A percentile compares a stretch with the other conserved stretches of the same genome.
phyloP scores from a whole-genome alignment of 1,140 invertebrate genomes.

The Andrena cerasifolii region DNA sequence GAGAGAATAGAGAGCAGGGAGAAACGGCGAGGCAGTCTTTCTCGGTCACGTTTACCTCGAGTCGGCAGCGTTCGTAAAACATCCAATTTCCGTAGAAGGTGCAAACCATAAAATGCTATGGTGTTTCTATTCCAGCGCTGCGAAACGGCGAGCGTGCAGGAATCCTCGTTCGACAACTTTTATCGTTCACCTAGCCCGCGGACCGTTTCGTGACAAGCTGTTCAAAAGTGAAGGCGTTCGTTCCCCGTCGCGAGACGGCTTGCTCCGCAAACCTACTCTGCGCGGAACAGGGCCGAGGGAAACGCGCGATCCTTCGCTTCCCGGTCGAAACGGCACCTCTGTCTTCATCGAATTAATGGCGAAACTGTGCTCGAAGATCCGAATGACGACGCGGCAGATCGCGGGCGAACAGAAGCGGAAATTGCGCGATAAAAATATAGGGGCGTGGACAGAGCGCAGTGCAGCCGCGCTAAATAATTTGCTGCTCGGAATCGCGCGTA shows the following conservation, averaged over 20 bases:
- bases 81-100: constrained; percentile 62
- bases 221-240: background rate
- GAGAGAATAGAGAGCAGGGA: background rate
- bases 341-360: background rate
- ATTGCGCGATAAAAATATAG: background rate
- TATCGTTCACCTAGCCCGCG: constrained; percentile 18
- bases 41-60: constrained; percentile 45
- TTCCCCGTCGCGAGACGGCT: background rate
- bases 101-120: constrained; percentile 52
- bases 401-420: background rate
- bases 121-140: constrained; percentile 51
- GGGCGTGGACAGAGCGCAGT: too few species aligned
- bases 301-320: too few species aligned
- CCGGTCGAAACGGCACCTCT: background rate
- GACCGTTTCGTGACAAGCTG: constrained; percentile 43
- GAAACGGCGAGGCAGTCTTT: constrained; percentile 16
- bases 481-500: background rate
- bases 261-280: background rate
- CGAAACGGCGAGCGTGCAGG: constrained; percentile 22
- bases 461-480: constrained; percentile 20
- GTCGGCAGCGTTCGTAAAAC: constrained; percentile 55
- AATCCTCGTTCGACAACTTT: constrained; percentile 33
- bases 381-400: background rate
- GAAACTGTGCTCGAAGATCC: too few species aligned
- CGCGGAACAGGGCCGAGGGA: background rate